A percentile compares a stretch with the other conserved stretches of the same genome.
These are phyloP conservation scores for Craterocephalus amniculus DNA, from an alignment of 2,797 vertebrate species.

Conservation along the genomic window DNA sequence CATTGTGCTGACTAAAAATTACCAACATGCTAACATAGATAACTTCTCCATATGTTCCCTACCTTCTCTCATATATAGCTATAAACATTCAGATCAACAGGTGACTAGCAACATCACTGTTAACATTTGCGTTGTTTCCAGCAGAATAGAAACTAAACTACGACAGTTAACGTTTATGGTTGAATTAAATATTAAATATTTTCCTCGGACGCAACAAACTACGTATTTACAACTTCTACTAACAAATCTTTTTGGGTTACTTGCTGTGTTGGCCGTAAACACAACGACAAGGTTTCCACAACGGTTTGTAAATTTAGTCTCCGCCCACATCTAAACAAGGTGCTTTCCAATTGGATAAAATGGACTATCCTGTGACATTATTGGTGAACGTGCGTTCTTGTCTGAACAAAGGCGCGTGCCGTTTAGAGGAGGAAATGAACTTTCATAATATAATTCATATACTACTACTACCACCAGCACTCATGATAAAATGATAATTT, in stretches of 20 bases:
- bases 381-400: constrained; percentile 45
- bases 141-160: neutral
- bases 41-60: constrained; percentile 42
- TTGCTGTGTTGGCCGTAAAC: neutral
- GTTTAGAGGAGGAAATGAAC: too few species aligned
- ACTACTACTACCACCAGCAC: too few species aligned
- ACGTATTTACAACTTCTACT: neutral
- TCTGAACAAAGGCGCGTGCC: constrained; percentile 52
- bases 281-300: neutral
- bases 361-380: constrained; percentile 4
- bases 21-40: constrained; percentile 19
- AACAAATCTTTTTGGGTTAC: neutral
- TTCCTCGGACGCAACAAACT: neutral
- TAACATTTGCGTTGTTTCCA: constrained; percentile 9
- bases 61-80: constrained; percentile 43
- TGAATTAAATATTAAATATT: fast-evolving
- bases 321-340: constrained; percentile 50
- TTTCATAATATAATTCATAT: too few species aligned
- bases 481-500: too few species aligned
- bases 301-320: constrained; percentile 52
- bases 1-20: neutral
- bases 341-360: constrained; percentile 70
- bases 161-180: neutral
- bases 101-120: constrained; percentile 36
- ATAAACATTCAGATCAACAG: constrained; percentile 66